These are phyloP conservation scores for Columbina picui DNA, from an alignment of 2,113 vertebrate species.

Conservation along the genomic window DNA sequence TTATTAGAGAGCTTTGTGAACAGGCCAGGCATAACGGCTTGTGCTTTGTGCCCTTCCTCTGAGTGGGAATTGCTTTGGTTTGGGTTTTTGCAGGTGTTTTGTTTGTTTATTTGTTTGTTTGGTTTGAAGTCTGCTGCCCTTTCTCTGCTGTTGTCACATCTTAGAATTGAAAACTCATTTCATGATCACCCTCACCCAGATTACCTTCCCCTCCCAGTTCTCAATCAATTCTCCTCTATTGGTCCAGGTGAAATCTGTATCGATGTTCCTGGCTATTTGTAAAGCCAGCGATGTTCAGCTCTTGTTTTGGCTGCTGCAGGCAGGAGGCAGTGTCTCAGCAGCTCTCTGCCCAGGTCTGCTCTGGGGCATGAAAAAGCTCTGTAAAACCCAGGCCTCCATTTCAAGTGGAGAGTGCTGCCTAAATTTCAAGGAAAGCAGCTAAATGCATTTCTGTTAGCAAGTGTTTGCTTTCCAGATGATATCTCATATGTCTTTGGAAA, in stretches of 20 bases:
- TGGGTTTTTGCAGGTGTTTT: neutral
- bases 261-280: neutral
- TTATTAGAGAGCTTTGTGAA: neutral
- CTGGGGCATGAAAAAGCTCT: neutral
- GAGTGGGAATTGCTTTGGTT: neutral
- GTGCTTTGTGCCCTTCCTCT: neutral
- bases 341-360: neutral
- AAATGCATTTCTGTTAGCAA: neutral
- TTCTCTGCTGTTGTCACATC: neutral
- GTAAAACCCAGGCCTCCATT: neutral
- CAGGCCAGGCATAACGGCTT: neutral
- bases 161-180: constrained; percentile 9
- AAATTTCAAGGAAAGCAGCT: neutral
- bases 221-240: neutral
- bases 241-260: neutral
- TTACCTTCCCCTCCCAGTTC: neutral
- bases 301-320: neutral
- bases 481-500: neutral
- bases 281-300: neutral
- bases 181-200: neutral
- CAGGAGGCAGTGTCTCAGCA: neutral
- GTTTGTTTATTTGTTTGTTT: neutral
- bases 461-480: neutral
- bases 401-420: neutral
- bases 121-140: neutral